Percentiles rank a stretch among this genome's conserved stretches.
phyloP scores from a whole-genome alignment of 1,140 invertebrate species.

The Oscheius sp. region DNA sequence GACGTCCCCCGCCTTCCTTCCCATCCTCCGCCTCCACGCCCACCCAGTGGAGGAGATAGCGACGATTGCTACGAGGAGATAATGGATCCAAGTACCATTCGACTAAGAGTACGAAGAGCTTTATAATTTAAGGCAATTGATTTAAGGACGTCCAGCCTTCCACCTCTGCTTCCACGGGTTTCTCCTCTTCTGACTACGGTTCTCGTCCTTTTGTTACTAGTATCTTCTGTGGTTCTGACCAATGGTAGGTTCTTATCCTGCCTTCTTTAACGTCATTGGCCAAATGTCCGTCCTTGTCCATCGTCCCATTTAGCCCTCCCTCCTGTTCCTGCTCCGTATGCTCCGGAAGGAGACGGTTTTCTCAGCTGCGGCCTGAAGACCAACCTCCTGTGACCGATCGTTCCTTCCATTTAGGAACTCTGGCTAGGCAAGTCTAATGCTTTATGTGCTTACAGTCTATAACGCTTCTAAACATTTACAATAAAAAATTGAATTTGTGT shows the following conservation, averaged over 20 bases:
- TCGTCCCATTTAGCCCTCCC: background rate
- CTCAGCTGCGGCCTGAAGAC: background rate
- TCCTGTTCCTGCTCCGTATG: background rate
- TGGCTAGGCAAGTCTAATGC: background rate
- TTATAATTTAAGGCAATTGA: background rate
- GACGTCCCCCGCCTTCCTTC: conserved; percentile 3
- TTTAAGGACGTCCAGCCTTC: background rate
- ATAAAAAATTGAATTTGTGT: no score
- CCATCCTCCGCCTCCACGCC: background rate
- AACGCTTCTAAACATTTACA: no score
- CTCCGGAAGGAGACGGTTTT: background rate
- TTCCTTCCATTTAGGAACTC: conserved; percentile 2
- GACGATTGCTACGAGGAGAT: background rate
- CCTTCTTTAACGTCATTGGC: background rate
- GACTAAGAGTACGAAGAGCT: background rate
- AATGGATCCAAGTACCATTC: background rate
- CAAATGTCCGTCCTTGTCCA: background rate
- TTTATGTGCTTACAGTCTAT: no score
- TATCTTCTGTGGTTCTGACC: background rate
- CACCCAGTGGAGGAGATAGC: background rate
- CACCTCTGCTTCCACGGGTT: no score
- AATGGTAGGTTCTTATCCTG: background rate
- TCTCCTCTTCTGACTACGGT: background rate
- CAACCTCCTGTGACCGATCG: background rate
- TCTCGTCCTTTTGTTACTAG: background rate